Evolutionary conservation across 2,113 vertebrate genomes (phyloP), one percentile per base, ranked within the genome.

Genomic region (Syngnathoides biaculeatus): DNA sequence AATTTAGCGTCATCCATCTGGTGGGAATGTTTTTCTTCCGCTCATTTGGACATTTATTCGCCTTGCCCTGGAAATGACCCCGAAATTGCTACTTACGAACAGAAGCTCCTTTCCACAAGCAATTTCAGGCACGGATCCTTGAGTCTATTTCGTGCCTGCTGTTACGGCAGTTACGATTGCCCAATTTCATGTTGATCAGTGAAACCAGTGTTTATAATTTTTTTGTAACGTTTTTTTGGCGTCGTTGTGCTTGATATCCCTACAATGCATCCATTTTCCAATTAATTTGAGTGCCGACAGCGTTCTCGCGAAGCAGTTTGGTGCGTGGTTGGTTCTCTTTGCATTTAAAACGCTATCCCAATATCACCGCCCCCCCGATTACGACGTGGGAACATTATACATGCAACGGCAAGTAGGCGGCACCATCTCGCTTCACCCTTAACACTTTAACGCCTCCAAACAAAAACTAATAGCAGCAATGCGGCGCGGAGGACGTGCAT

Each of bases 331-430:
- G 8, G 35, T 30, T 76, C 77, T 63, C 71, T 74, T 53, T 84
- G 74, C 74, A 78, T 71, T 72, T 38, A 68, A 83, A 79, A 89
- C 85, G 77, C 77, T 82, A 85, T 84, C 82, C 26, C 67, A 48
- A 53, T 69, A 76, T 79, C 59, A 30, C 65, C 17, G n/a, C n/a
- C 42, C 26, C 55, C 59, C 72, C 74, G 78, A 79, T 79, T 77
- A 83, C 80, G 76, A 80, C 74, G 65, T 72, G n/a, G 15, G 74
- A 56, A 66, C 67, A 64, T 71, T 84, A 67, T 77, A 76, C 70
- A 85, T 84, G 84, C 69, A 64, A 65, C 66, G 82, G 75, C 73
- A 83, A 73, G 68, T 70, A 63, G 61, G 22, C 53, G 19, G 67
- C 42, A n/a, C 70, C 67, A 70, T 75, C 67, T 69, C 48, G 4